Evolutionary conservation across 2,797 vertebrate genomes (phyloP).

Genomic region (Ambastaia sidthimunki): DNA sequence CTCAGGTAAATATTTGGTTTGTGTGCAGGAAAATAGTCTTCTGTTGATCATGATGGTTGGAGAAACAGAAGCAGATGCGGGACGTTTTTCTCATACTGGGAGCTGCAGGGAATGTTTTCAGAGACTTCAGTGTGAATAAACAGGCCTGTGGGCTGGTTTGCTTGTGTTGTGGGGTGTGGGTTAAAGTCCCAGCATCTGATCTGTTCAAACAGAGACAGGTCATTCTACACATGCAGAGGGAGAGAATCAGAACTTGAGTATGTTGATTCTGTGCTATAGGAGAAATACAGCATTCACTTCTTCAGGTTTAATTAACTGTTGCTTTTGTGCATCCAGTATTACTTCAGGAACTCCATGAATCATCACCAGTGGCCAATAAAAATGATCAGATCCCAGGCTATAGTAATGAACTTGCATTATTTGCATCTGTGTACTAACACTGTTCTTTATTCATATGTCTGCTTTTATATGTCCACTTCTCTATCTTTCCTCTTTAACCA

Average conservation of each 20-base stretch:
- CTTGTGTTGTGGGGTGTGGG: constrained; percentile 20
- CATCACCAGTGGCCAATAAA: no score
- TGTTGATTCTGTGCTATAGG: neutral
- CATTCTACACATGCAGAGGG: constrained; percentile 16
- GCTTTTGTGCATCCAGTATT: neutral
- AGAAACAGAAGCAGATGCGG: constrained; percentile 9
- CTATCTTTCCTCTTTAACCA: no score
- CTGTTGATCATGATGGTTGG: constrained; percentile 24
- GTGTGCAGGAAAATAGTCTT: constrained; percentile 16
- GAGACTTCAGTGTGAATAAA: constrained; percentile 18
- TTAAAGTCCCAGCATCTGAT: constrained; percentile 25
- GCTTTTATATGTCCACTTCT: no score
- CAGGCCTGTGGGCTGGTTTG: constrained; percentile 1
- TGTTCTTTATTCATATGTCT: no score
- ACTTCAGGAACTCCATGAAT: no score
- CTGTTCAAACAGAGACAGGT: constrained; percentile 31
- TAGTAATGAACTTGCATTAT: no score
- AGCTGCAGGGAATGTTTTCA: constrained; percentile 20
- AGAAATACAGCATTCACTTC: neutral
- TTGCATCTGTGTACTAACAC: no score
- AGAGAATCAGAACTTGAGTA: neutral
- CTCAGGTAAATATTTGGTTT: constrained; percentile 29
- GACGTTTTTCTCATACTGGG: neutral
- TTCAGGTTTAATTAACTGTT: neutral
- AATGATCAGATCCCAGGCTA: no score